Evolutionary conservation across 2,888 invertebrate genomes (phyloP), one percentile per base, ranked within the genome.

Genomic region (Miltochrista miniata): DNA sequence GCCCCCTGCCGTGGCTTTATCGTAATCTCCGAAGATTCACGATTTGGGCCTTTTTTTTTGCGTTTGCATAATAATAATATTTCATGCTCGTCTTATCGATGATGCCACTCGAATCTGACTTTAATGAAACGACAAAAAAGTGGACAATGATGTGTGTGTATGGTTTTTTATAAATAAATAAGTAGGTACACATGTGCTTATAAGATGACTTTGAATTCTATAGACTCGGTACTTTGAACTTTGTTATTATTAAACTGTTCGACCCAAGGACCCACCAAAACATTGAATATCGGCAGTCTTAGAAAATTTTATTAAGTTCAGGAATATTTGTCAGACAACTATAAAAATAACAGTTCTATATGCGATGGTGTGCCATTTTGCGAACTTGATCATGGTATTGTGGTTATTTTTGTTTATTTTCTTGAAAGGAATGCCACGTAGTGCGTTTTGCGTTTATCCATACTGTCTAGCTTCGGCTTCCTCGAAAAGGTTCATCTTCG

Each of bases 21-120:
- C 81, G 76, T 70, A 74, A 81, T 83, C 77, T 79, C 45, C 14
- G 47, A 60, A 74, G 70, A 74, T 80, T 74, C 75, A 61, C 68
- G 70, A 72, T 75, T 73, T 59, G 56, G 52, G 24, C 41, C n/a
- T 52, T 68, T 53, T 57, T 73, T 61, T 72, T 70, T 66, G 65
- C 57, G 70, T 68, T 64, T 24, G 64, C 57, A 71, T 71, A 67
- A 76, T 76, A 71, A 77, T 72, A 74, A 72, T 77, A 69, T 66
- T 70, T 73, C 66, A 60, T 61, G 50, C 44, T 44, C 47, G 39
- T 50, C 57, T 68, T 74, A 72, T 73, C 71, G 67, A 51, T 60
- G 54, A 48, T 57, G 57, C 62, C 60, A 57, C 61, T 64, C 61
- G 61, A 51, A 56, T 39, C 49, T 44, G 50, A 54, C 48, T 59